Conservation (phyloP, 2,797 vertebrate species). For the Betta splendens region DNA sequence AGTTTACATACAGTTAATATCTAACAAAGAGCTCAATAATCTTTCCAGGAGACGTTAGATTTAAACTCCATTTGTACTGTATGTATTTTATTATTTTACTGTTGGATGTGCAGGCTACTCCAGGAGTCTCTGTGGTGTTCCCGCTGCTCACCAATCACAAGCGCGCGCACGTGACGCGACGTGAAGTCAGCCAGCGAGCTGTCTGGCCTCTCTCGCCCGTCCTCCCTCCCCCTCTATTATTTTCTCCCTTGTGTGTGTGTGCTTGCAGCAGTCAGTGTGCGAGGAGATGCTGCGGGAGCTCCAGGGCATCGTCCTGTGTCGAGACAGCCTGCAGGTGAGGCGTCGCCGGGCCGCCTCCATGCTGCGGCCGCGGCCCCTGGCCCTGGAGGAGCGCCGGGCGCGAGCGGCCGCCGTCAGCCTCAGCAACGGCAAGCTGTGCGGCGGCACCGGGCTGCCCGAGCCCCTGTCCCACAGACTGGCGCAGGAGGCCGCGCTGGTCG, state of each 20-base stretch:
- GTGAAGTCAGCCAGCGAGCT: constrained; percentile 68
- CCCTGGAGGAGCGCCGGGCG: constrained; percentile 86
- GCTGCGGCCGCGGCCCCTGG: constrained; percentile 81
- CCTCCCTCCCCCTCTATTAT: constrained; percentile 60
- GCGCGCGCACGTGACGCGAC: too few species aligned
- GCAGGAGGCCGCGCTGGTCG: constrained; percentile 92
- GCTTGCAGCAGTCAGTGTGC: constrained; percentile 91
- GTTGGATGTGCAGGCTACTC: background rate
- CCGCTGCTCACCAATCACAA: constrained; percentile 6
- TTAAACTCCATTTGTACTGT: constrained; percentile 11
- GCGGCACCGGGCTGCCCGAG: constrained; percentile 87
- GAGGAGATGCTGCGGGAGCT: constrained; percentile 97
- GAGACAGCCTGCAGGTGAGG: constrained; percentile 90
- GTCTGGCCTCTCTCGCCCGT: constrained; percentile 68
- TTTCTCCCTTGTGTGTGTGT: constrained; percentile 60
- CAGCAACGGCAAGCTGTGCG: constrained; percentile 95
- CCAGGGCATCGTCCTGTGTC: constrained; percentile 93
- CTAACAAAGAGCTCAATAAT: background rate
- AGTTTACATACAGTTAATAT: constrained; percentile 10
- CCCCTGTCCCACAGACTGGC: constrained; percentile 95
- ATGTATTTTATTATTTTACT: constrained; percentile 14
- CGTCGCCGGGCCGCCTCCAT: constrained; percentile 79
- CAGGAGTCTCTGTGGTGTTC: background rate
- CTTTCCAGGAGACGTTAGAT: constrained; percentile 10
- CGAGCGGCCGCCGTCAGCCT: constrained; percentile 87